Conservation (phyloP, 2,797 vertebrate species). For the Protonibea diacanthus region DNA sequence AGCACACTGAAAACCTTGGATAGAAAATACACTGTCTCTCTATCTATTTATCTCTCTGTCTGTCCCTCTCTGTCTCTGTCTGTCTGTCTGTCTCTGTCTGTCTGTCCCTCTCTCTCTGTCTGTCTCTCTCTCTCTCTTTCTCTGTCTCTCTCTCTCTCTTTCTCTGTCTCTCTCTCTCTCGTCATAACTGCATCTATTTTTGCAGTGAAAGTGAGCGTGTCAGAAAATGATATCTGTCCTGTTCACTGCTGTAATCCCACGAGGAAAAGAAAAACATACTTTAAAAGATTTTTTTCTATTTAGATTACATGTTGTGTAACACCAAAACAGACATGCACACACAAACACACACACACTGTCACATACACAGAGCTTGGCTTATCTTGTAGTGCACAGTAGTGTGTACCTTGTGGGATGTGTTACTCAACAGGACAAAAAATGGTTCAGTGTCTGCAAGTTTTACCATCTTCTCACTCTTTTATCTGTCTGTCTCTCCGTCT, state of each 20-base stretch:
- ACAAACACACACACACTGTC: slow-evolving; percentile 14
- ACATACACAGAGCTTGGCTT: slow-evolving; percentile 21
- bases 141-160: too few species aligned
- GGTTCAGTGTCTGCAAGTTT: slow-evolving; percentile 21
- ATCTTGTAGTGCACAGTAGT: slow-evolving; percentile 31
- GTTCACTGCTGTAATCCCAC: slow-evolving; percentile 46
- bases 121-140: too few species aligned
- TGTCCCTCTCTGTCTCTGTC: too few species aligned
- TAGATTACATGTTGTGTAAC: slow-evolving; percentile 57
- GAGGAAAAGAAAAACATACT: slow-evolving; percentile 47
- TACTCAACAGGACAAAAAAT: slow-evolving; percentile 45
- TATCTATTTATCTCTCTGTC: too few species aligned
- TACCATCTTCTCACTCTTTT: slow-evolving; percentile 8
- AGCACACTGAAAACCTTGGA: neutral
- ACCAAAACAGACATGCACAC: slow-evolving; percentile 17
- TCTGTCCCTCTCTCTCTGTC: too few species aligned
- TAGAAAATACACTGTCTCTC: neutral
- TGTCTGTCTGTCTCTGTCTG: too few species aligned
- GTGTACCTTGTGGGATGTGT: slow-evolving; percentile 42
- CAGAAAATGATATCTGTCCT: slow-evolving; percentile 18
- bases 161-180: neutral
- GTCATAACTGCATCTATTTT: slow-evolving; percentile 28
- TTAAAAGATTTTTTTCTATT: slow-evolving; percentile 43
- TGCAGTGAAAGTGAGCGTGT: slow-evolving; percentile 42
- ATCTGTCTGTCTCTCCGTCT: slow-evolving; percentile 48